phyloP scores from a whole-genome alignment of 2,113 vertebrate genomes.

The Arothron firmamentum region DNA sequence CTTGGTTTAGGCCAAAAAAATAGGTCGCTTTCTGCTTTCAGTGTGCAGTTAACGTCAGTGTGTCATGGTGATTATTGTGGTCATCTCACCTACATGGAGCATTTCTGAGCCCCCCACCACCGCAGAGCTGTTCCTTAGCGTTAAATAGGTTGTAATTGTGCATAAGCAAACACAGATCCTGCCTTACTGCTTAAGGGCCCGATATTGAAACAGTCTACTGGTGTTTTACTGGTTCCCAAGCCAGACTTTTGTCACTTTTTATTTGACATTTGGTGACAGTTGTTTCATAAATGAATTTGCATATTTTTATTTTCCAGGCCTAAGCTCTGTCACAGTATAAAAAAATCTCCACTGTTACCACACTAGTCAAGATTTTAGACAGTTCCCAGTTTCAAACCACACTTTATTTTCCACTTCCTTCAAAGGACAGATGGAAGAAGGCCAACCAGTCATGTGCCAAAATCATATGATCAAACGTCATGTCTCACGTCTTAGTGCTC shows the following conservation, averaged over 20 bases:
- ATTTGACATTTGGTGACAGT: neutral
- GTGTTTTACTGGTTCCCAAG: no score
- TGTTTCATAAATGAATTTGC: no score
- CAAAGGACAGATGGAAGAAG: constrained; percentile 24
- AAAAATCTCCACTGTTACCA: neutral
- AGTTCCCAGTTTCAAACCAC: constrained; percentile 57
- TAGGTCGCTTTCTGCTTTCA: neutral
- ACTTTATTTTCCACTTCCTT: constrained; percentile 70
- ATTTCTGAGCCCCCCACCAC: constrained; percentile 21
- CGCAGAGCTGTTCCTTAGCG: rapidly evolving
- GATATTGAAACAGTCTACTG: no score
- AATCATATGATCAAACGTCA: constrained; percentile 67
- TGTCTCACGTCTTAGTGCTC: constrained; percentile 6
- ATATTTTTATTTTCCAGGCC: no score
- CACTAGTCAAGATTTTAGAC: constrained; percentile 21
- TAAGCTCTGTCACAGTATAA: constrained; percentile 8
- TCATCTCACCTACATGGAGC: constrained; percentile 36
- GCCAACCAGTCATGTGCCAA: constrained; percentile 62
- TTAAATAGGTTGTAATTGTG: neutral
- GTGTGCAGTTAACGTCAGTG: constrained; percentile 24
- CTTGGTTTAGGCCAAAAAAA: neutral
- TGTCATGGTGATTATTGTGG: constrained; percentile 14
- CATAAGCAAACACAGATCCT: neutral
- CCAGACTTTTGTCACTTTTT: no score
- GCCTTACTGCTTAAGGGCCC: no score